These are phyloP conservation scores for Linhomoeus sp. DNA, from an alignment of 2,888 invertebrate species.

Conservation along the genomic window DNA sequence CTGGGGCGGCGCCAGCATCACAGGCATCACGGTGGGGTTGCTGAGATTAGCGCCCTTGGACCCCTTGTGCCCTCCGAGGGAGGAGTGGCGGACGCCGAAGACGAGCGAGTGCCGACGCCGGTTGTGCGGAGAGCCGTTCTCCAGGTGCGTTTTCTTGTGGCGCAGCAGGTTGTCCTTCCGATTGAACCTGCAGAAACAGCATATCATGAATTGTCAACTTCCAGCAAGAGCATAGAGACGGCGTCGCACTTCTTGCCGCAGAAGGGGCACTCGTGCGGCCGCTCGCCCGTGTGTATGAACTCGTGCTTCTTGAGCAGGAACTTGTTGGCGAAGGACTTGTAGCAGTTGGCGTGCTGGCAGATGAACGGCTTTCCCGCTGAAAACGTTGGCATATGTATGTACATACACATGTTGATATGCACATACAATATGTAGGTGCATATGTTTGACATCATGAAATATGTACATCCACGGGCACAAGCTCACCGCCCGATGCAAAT, in stretches of 20 bases:
- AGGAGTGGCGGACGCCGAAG: background rate
- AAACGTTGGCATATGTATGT: too few relatives aligned
- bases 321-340: conserved; percentile 25
- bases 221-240: background rate
- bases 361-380: conserved; percentile 21
- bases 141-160: conserved; percentile 24
- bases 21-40: too few relatives aligned
- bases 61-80: too few relatives aligned
- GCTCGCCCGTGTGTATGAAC: conserved; percentile 26
- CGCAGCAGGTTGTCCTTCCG: conserved; percentile 26
- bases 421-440: too few relatives aligned
- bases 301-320: conserved; percentile 26
- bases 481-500: too few relatives aligned
- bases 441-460: too few relatives aligned
- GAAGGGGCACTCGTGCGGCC: conserved; percentile 24
- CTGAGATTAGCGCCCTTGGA: too few relatives aligned
- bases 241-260: conserved; percentile 19
- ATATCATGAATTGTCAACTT: background rate
- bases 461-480: too few relatives aligned
- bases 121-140: background rate
- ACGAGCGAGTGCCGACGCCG: background rate
- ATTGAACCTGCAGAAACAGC: conserved; percentile 20
- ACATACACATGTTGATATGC: too few relatives aligned
- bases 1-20: too few relatives aligned
- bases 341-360: conserved; percentile 19